Evolutionary conservation across 2,888 invertebrate species (phyloP), one percentile per base, ranked within the genome.

Genomic region (Hirtodrosophila cameraria): DNA sequence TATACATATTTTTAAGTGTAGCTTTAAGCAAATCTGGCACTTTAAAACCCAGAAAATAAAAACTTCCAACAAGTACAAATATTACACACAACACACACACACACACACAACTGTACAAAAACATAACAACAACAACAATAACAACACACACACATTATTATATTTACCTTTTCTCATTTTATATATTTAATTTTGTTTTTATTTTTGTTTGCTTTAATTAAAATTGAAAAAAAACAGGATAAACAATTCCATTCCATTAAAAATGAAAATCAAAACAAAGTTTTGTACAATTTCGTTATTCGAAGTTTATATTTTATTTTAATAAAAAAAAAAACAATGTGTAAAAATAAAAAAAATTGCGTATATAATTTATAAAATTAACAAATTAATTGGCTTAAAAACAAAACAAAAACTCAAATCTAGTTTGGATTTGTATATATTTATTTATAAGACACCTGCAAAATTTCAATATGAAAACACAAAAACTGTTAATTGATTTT

Each of bases 1-100:
- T 13, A n/a, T 16, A 27, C 39, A 7, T 33, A 35, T 16, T 41
- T 33, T 46, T 73, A 70, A 62, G 62, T 16, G 7, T 58, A 58
- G 16, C 20, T 30, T n/a, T 68, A 68, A 69, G 73, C 41, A 31
- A 64, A 45, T 30, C 68, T 71, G 66, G 53, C 62, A 49, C 62
- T 41, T n/a, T 38, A 31, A 39, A 67, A 4, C 38, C 50, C 67
- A 72, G 72, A 39, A 41, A 39, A 41, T 31, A 30, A 12, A 20
- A 69, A 28, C 27, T 27, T 35, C 27, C 28, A 23, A 45, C 36
- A 55, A 52, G 50, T 59, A 43, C 48, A 49, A 64, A 53, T 48
- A 49, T 36, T 25, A 50, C 49, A 42, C 16, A 50, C 36, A 54
- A n/a, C 28, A 46, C n/a, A 25, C 12, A 25, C 8, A 30, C 27